A percentile compares a stretch with the other conserved stretches of the same genome.
These are phyloP conservation scores for Spicauda simplicius DNA, from an alignment of 2,888 invertebrate species.

Conservation along the genomic window DNA sequence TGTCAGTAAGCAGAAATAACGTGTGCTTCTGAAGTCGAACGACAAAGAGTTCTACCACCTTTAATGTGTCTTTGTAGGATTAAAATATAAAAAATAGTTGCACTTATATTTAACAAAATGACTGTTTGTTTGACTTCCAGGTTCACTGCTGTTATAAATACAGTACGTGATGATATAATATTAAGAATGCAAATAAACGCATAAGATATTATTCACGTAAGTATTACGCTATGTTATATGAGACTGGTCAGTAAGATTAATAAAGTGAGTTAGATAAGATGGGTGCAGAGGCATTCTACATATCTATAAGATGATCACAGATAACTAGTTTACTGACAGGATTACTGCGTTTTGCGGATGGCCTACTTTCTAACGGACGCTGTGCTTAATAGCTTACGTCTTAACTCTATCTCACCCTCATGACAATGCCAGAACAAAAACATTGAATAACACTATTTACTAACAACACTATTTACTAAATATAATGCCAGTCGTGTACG, in stretches of 20 bases:
- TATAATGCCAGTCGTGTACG: too few species aligned
- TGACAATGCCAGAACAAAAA: neutral
- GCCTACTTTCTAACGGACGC: conserved; percentile 42
- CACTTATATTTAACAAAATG: too few species aligned
- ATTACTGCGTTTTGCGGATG: conserved; percentile 35
- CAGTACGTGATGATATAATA: too few species aligned
- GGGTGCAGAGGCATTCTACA: conserved; percentile 10
- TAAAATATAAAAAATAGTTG: too few species aligned
- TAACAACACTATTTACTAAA: too few species aligned
- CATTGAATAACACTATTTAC: too few species aligned
- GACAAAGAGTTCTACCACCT: too few species aligned
- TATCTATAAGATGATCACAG: conserved; percentile 15
- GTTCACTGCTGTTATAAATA: too few species aligned
- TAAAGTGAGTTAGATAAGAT: conserved; percentile 23
- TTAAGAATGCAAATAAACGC: conserved; percentile 14
- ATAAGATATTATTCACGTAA: conserved; percentile 12
- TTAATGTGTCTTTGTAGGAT: too few species aligned
- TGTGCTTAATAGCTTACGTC: conserved; percentile 6
- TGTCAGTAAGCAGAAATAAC: too few species aligned
- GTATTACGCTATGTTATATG: conserved; percentile 15
- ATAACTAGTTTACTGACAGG: conserved; percentile 38
- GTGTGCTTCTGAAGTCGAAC: too few species aligned
- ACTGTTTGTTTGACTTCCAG: too few species aligned
- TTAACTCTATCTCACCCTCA: neutral
- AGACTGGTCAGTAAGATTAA: conserved; percentile 30